Evolutionary conservation across 2,888 invertebrate species (phyloP), one percentile per base, ranked within the genome.

Genomic region (Mythimna ferrago): DNA sequence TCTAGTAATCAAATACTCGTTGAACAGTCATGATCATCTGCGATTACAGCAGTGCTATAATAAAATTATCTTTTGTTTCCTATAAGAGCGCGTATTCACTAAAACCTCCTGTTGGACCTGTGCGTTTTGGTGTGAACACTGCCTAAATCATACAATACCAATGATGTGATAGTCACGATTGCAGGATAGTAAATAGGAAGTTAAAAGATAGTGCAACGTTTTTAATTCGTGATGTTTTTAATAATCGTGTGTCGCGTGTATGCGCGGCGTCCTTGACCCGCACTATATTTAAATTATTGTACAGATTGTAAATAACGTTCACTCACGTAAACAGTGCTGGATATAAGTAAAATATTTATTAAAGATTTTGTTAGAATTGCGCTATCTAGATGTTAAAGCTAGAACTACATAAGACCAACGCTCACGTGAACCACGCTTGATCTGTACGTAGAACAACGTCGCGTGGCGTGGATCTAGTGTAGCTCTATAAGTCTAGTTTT

Each of bases 221-320:
- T 44, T 16, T 38, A 21, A 16, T 61, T 16, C 14, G 16, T 14
- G 14, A 54, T 48, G 19, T 16, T 16, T 2, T 48, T 10, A 35
- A 6, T 26, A 9, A 26, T 38, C 38, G 35, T 57, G 48, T 53
- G 35, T 71, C 44, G 11, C 66, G 38, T 41, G 10, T 65, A 61
- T 53, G 56, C 16, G 62, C 44, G 26, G 26, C 19, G 57, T 53
- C 74, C 69, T 79, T 63, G 78, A 79, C 62, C 57, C 48, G 58
- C 35, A 53, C 57, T 79, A 63, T 69, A 69, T 66, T 63, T 74
- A 78, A 65, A 56, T 38, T 32, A 48, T 56, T 60, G 54, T 21
- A 54, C 54, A 21, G 21, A 76, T 57, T 48, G 57, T 53, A 41
- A 6, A 9, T 68, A 62, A 76, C 56, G 35, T 60, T 48, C 21